Evolutionary conservation across 2,888 invertebrate genomes (phyloP), one percentile per base, ranked within the genome.

Genomic region (Lasiommata megera): DNA sequence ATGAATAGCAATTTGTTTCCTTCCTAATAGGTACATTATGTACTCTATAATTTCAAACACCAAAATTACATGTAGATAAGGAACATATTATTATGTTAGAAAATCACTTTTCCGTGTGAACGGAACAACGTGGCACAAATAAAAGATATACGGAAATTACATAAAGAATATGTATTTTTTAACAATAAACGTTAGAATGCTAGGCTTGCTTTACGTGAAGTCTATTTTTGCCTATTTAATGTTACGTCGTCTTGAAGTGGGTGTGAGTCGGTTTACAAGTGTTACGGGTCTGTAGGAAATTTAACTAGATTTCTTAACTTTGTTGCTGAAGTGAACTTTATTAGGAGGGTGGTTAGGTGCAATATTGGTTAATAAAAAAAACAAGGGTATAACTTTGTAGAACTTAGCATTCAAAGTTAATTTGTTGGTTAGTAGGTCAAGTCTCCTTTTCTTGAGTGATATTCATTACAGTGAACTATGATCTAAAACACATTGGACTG

Each of bases 261-360:
- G 58, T 51, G 55, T 46, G 55, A 59, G 55, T 46, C 55, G 54
- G 38, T 46, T 55, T 55, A 55, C 58, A 44, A 51, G 46, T 46
- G 46, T 55, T 59, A 28, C 58, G 51, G 44, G 43, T 12, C 46
- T 29, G 54, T 47, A 40, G 46, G 17, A 28, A 38, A 38, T 38
- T 38, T 48, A 48, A 48, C 36, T 36, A 34, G 12, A 48, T 48
- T 36, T 17, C 28, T 17, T 16, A 31, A 36, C 7, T 36, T 23
- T 18, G 12, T 37, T 37, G 12, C 1, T 6, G 36, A 37, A 48
- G 36, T 36, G 23, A 18, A 36, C 18, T 48, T 17, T 48, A 48
- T 23, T 36, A 7, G 3, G 5, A 48, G 6, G 1, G 36, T 18
- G 12, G 11, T 36, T 18, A 17, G 18, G 36, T 48, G 18, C 36